Percentiles rank a stretch among this genome's conserved stretches.
Conservation (phyloP, 2,797 vertebrate species). For the Pachyuromys duprasi region DNA sequence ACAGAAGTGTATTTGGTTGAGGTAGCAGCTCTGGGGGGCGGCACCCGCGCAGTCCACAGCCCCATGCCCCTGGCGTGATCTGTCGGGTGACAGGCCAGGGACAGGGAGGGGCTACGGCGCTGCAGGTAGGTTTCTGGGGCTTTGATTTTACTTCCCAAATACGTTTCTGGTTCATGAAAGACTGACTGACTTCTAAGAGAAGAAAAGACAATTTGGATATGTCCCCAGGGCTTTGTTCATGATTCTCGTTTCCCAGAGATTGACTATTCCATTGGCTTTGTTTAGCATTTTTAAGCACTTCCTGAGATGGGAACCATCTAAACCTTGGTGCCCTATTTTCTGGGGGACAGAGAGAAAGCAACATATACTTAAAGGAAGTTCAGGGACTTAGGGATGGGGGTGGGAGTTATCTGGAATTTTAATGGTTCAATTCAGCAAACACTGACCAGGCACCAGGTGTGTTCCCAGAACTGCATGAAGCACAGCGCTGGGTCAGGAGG, state of each 20-base stretch:
- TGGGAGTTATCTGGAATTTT: not conserved
- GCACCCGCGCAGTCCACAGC: not conserved
- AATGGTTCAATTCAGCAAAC: not conserved
- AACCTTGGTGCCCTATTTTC: not conserved
- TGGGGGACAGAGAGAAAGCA: constrained; percentile 37
- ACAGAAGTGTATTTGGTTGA: not conserved
- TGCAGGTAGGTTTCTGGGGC: not conserved
- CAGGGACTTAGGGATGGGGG: not conserved
- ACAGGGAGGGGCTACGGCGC: not conserved
- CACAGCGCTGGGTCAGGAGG: not conserved
- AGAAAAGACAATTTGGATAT: not conserved
- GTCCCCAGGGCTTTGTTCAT: not conserved
- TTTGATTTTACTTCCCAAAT: not conserved
- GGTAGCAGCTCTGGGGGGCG: not conserved
- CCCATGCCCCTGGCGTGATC: not conserved
- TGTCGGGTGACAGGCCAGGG: not conserved
- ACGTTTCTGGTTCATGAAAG: not conserved
- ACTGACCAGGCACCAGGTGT: not conserved
- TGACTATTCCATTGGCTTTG: not conserved
- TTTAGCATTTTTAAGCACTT: constrained; percentile 15
- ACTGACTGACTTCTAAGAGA: not conserved
- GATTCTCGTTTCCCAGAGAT: not conserved
- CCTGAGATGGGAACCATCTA: not conserved
- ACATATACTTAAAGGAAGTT: not conserved
- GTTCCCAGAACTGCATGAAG: not conserved